Percentiles rank a stretch among this genome's conserved stretches.
Evolutionary conservation across 1,140 invertebrate species (phyloP).

Genomic region (Yoshiicerus persimilis): DNA sequence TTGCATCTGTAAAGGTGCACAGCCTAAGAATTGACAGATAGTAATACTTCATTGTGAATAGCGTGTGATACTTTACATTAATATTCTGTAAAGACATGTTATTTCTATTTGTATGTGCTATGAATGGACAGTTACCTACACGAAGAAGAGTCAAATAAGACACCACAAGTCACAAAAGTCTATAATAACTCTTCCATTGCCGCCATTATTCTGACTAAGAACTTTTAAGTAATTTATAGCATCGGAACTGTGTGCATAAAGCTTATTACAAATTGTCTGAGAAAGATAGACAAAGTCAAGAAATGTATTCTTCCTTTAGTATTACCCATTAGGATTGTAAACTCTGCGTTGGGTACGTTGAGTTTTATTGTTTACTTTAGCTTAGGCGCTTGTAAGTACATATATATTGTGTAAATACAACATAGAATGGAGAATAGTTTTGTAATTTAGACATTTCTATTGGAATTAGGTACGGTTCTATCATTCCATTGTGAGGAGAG

Average conservation of each 20-base stretch:
- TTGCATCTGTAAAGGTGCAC: neutral
- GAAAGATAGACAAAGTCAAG: neutral
- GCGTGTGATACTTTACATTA: neutral
- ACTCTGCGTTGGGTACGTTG: neutral
- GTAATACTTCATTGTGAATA: neutral
- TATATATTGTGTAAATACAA: neutral
- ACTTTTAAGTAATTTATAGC: neutral
- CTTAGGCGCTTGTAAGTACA: neutral
- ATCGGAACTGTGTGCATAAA: no score
- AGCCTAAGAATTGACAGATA: neutral
- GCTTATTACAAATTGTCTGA: neutral
- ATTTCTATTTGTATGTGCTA: neutral
- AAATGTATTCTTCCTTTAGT: neutral
- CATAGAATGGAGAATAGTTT: neutral
- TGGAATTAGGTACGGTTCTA: neutral
- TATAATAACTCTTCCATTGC: neutral
- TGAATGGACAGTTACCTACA: neutral
- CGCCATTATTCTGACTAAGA: neutral
- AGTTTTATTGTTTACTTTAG: neutral
- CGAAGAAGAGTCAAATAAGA: neutral
- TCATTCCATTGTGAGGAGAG: neutral
- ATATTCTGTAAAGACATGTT: neutral
- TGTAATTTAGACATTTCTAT: neutral
- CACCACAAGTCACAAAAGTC: neutral
- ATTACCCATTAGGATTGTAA: neutral